These are phyloP conservation scores for Stichodactyla mertensii DNA, from an alignment of 64 coral and sea anemone species.

Conservation along the genomic window DNA sequence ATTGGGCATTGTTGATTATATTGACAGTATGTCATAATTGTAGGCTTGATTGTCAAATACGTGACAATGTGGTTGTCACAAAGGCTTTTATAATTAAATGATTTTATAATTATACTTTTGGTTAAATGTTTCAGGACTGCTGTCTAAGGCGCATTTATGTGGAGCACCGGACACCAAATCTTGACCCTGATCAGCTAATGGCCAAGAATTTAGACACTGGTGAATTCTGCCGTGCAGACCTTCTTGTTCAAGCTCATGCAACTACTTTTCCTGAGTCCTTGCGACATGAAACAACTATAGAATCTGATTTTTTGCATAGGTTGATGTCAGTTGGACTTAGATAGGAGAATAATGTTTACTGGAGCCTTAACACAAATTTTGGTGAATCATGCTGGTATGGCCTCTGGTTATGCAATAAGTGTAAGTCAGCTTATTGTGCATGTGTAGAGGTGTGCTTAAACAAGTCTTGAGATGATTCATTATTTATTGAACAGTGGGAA, in stretches of 20 bases:
- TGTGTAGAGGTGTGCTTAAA: too few relatives aligned
- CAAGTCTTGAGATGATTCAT: too few relatives aligned
- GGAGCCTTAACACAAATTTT: too few relatives aligned
- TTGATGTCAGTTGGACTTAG: slow-evolving; percentile 7
- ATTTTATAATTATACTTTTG: background rate
- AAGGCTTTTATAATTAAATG: too few relatives aligned
- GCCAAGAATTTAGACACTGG: slow-evolving; percentile 86
- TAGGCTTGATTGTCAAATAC: too few relatives aligned
- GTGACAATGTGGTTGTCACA: too few relatives aligned
- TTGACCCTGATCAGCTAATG: slow-evolving; percentile 78
- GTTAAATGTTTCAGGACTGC: slow-evolving; percentile 49
- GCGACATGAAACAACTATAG: background rate
- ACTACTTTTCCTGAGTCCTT: slow-evolving; percentile 10
- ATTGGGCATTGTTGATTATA: too few relatives aligned
- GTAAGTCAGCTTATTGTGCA: too few relatives aligned
- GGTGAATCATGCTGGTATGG: too few relatives aligned
- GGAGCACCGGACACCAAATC: slow-evolving; percentile 65
- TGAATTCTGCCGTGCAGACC: slow-evolving; percentile 86
- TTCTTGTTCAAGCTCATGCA: slow-evolving; percentile 33
- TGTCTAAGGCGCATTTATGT: slow-evolving; percentile 70
- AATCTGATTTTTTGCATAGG: slow-evolving; percentile 8
- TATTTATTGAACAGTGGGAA: too few relatives aligned
- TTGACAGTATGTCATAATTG: too few relatives aligned
- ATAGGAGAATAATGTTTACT: background rate
- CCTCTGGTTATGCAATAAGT: too few relatives aligned